Evolutionary conservation across 35 echinoderm and acorn worm species (phyloP).

Genomic region (Chiridota heheva): DNA sequence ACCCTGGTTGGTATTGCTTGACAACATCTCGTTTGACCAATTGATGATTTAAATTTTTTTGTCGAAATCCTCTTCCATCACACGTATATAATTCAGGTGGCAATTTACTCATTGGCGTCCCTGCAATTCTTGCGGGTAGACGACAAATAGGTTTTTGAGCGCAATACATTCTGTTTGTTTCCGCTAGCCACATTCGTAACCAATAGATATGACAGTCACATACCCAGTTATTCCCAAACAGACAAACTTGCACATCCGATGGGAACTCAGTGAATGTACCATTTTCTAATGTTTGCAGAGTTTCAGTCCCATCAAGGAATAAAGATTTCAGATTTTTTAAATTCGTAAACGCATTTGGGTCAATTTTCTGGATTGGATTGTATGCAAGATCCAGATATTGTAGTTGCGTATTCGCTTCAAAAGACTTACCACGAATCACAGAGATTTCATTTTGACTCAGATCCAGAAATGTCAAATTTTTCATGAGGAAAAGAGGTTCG

Average conservation of each 20-base stretch:
- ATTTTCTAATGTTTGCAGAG: not conserved
- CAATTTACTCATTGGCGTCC: not conserved
- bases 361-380: conserved; percentile 12
- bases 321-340: not conserved
- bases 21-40: not conserved
- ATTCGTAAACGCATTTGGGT: conserved; percentile 6
- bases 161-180: not conserved
- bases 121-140: not conserved
- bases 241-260: not conserved
- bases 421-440: too few species aligned
- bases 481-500: not conserved
- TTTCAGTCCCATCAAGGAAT: conserved; percentile 25
- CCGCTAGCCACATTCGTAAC: conserved; percentile 20
- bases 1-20: not conserved
- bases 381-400: conserved; percentile 14
- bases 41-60: not conserved
- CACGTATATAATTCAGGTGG: conserved; percentile 2
- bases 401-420: too few species aligned
- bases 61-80: not conserved
- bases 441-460: conserved; percentile 42
- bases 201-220: conserved; percentile 41
- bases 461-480: not conserved
- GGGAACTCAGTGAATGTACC: conserved; percentile 14
- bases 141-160: conserved; percentile 27
- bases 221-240: conserved; percentile 27